These are phyloP conservation scores for Ciconia maguari DNA, from an alignment of 2,113 vertebrate genomes.

Conservation along the genomic window DNA sequence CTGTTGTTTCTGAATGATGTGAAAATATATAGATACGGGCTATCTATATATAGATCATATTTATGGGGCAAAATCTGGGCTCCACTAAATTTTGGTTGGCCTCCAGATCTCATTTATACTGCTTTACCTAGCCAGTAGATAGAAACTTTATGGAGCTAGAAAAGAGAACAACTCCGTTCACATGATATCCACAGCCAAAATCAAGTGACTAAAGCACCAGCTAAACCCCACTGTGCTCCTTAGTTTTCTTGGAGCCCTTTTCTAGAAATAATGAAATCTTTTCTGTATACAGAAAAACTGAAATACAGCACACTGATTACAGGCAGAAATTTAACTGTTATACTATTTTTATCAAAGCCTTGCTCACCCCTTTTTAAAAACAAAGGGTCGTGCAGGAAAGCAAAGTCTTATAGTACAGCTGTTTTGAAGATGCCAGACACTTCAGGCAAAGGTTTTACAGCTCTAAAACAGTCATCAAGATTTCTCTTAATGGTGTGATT, in stretches of 20 bases:
- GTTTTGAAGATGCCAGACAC: not conserved
- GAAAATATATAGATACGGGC: not conserved
- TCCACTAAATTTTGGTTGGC: not conserved
- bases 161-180: not conserved
- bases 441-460: not conserved
- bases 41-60: no score
- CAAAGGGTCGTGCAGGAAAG: fast-evolving
- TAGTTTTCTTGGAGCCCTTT: not conserved
- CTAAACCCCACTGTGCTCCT: not conserved
- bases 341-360: not conserved
- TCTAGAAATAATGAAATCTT: not conserved
- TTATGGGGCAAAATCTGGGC: not conserved
- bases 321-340: not conserved
- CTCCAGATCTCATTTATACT: not conserved
- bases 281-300: not conserved
- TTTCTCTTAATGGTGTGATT: not conserved
- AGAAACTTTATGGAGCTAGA: not conserved
- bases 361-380: not conserved
- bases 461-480: not conserved
- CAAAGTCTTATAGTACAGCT: not conserved
- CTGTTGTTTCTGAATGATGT: not conserved
- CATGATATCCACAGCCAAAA: not conserved
- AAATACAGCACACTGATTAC: not conserved
- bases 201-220: not conserved
- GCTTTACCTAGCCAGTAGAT: not conserved